These are phyloP conservation scores for Xerus rutilus DNA, from an alignment of 2,797 vertebrate species.

Conservation along the genomic window DNA sequence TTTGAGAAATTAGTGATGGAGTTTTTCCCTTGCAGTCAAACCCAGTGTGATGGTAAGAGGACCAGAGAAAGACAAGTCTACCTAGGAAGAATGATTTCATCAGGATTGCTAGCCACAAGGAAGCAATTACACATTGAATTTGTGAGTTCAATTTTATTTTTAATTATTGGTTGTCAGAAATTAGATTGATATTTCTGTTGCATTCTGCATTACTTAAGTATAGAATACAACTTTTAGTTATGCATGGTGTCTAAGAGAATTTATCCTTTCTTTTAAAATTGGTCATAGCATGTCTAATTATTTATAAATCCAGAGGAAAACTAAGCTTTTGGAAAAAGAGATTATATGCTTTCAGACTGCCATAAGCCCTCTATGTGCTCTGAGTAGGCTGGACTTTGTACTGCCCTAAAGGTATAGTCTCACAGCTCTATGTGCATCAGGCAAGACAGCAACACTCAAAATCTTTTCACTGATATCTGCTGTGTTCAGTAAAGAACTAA, in stretches of 20 bases:
- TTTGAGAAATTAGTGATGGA: background rate
- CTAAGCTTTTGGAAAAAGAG: background rate
- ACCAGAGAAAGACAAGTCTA: background rate
- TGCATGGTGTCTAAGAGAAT: background rate
- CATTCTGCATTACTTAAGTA: background rate
- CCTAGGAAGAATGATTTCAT: background rate
- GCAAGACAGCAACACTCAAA: background rate
- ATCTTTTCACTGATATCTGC: background rate
- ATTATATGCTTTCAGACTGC: background rate
- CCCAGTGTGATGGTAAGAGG: background rate
- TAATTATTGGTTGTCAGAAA: constrained; percentile 11
- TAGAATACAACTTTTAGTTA: constrained; percentile 10
- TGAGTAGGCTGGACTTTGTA: background rate
- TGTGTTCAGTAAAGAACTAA: background rate
- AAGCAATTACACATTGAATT: background rate
- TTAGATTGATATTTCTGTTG: background rate
- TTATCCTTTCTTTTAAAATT: background rate
- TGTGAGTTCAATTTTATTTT: constrained; percentile 10
- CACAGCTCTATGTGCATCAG: background rate
- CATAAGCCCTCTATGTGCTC: background rate
- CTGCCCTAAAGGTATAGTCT: background rate
- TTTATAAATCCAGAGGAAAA: background rate
- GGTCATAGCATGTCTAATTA: constrained; percentile 46
- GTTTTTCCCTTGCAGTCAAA: background rate
- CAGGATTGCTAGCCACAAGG: background rate